Conservation (phyloP, 1,140 invertebrate species). For the Drosophila kanapiae region DNA sequence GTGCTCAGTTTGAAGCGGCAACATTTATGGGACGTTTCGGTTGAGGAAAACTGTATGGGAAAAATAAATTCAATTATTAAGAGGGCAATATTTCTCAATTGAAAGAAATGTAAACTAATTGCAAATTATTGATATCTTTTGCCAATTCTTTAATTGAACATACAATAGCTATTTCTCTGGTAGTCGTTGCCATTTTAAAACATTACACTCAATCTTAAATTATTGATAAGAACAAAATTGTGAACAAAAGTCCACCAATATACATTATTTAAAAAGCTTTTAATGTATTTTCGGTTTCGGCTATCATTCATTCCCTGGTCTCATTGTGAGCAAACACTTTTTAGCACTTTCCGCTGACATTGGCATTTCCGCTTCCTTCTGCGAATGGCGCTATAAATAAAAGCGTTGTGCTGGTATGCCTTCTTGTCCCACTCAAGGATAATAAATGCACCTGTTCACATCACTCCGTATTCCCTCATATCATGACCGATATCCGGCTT, state of each 20-base stretch:
- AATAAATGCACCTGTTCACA: conserved; percentile 53
- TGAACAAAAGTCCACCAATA: background rate
- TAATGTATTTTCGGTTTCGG: conserved; percentile 11
- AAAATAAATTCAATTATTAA: background rate
- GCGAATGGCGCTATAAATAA: conserved; percentile 39
- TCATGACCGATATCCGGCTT: conserved; percentile 58
- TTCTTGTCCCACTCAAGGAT: conserved; percentile 19
- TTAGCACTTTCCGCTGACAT: conserved; percentile 51
- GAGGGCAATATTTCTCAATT: no score
- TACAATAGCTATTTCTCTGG: background rate
- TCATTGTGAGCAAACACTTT: conserved; percentile 42
- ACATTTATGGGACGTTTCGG: background rate
- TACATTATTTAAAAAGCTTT: conserved; percentile 24
- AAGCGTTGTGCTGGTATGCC: background rate
- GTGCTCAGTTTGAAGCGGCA: conserved; percentile 8
- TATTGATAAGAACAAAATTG: conserved; percentile 1
- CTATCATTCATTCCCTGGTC: conserved; percentile 25
- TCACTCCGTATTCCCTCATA: conserved; percentile 39
- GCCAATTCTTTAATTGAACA: background rate
- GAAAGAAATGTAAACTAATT: no score
- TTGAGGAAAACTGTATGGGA: background rate
- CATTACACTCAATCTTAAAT: background rate
- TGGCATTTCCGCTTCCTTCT: conserved; percentile 23
- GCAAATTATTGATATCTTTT: no score
- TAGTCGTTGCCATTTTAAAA: no score